Evolutionary conservation across 1,140 invertebrate species (phyloP), one percentile per base, ranked within the genome.

Genomic region (Sarcophaga bullata): DNA sequence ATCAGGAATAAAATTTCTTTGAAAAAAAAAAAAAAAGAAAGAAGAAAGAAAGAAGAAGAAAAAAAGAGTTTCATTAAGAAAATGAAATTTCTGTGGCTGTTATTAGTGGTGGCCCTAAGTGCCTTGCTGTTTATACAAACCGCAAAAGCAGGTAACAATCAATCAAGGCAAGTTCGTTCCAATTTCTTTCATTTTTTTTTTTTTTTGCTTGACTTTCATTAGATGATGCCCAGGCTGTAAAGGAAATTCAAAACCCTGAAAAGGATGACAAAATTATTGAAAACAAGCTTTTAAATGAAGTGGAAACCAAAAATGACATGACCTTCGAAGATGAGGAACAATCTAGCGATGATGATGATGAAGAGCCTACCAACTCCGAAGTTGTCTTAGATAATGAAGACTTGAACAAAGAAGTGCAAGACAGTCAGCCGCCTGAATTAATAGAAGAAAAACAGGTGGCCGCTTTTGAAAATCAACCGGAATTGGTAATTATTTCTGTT

Each of bases 31-130:
- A 37, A 4, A 37, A 37, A 37, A 37, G 25, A 37, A 37, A 37
- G 25, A 37, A 37, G 25, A 37, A 37, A 37, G 25, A 37, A 37
- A 37, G 25, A 37, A 37, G 25, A 37, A 37, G n/a, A n/a, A n/a
- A 48, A 49, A 8, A 52, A 52, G 13, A 37, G 25, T 72, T 50
- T 50, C 82, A 72, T 72, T 82, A 48, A 76, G 52, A 47, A 82
- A 68, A 80, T 80, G 47, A 76, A 80, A 68, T 49, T 80, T 80
- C 46, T 80, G 76, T 72, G 25, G n/a, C n/a, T 80, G 6, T 62
- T 82, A 58, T 8, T 58, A 37, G 25, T 37, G 6, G 54, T 76
- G 82, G 75, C 78, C 25, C 9, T 82, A 15, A 78, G 82, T 72
- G 82, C 76, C 58, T 10, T 73, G 6, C 10, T 80, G 13, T 80